Conservation (phyloP, 2,888 invertebrate species). For the Caenorhabditis sp. region DNA sequence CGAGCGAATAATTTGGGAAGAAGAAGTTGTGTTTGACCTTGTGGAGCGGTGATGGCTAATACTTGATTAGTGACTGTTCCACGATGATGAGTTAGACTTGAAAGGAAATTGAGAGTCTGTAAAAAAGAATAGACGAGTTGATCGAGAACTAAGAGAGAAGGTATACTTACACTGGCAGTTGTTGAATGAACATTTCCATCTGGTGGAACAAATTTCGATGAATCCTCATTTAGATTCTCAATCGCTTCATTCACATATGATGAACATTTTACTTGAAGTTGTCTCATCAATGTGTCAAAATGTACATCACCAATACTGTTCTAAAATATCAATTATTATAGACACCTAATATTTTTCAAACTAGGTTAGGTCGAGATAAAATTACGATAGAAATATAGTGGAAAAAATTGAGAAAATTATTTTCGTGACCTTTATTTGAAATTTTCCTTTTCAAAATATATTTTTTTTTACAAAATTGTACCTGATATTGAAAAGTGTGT, state of each 20-base stretch:
- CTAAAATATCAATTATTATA: slow-evolving; percentile 21
- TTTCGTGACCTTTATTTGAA: too few species aligned
- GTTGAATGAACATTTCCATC: slow-evolving; percentile 98
- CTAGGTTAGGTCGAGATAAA: neutral
- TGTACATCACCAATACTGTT: slow-evolving; percentile 44
- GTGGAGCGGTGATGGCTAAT: slow-evolving; percentile 45
- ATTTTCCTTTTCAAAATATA: too few species aligned
- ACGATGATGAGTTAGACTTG: slow-evolving; percentile 48
- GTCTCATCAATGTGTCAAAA: slow-evolving; percentile 48
- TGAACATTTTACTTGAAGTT: slow-evolving; percentile 44
- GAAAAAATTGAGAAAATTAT: too few species aligned
- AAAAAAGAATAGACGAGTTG: slow-evolving; percentile 1
- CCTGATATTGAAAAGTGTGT: too few species aligned
- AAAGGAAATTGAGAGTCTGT: slow-evolving; percentile 55
- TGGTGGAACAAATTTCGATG: slow-evolving; percentile 81
- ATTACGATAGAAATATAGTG: too few species aligned
- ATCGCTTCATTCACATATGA: slow-evolving; percentile 44
- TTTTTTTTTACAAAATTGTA: too few species aligned
- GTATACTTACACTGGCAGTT: slow-evolving; percentile 85
- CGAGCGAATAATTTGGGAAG: slow-evolving; percentile 53
- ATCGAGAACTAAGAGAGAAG: neutral
- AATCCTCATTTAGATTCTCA: slow-evolving; percentile 44
- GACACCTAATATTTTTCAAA: slow-evolving; percentile 2
- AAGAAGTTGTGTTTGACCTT: slow-evolving; percentile 38
- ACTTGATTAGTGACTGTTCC: slow-evolving; percentile 51